Conservation (phyloP, 2,888 invertebrate genomes). For the Andrena chrysosceles region DNA sequence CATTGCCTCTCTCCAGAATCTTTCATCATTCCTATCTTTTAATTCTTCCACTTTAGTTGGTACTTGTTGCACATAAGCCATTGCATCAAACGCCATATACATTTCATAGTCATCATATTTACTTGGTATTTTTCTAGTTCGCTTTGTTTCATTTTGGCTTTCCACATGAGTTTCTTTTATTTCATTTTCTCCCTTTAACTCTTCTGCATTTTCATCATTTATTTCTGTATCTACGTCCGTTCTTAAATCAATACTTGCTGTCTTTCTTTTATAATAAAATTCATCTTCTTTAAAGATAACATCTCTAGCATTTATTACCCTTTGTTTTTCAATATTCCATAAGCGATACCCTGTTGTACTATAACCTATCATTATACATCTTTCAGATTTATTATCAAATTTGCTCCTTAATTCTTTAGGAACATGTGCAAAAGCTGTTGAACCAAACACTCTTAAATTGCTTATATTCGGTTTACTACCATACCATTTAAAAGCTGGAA, state of each 20-base stretch:
- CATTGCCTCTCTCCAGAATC: slow-evolving; percentile 19
- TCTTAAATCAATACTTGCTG: no score
- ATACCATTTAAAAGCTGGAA: slow-evolving; percentile 12
- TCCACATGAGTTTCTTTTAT: no score
- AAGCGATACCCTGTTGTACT: slow-evolving; percentile 21
- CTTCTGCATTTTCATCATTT: no score
- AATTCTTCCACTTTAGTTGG: slow-evolving; percentile 29
- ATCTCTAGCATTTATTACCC: no score
- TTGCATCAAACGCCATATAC: slow-evolving; percentile 23
- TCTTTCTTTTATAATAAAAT: no score
- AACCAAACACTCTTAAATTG: slow-evolving; percentile 12
- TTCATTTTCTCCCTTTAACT: no score
- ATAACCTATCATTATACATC: slow-evolving; percentile 29
- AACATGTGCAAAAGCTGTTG: slow-evolving; percentile 13
- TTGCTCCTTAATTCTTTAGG: slow-evolving; percentile 13
- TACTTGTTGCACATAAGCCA: slow-evolving; percentile 20
- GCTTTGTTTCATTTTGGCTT: slow-evolving; percentile 2
- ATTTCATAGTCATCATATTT: slow-evolving; percentile 40
- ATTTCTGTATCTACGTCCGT: no score
- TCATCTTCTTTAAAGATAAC: no score
- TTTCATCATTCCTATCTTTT: not conserved
- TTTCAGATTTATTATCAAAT: slow-evolving; percentile 12
- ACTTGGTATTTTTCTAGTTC: not conserved
- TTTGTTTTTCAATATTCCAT: no score
- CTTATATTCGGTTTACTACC: slow-evolving; percentile 7